phyloP scores from a whole-genome alignment of 2,113 vertebrate genomes.

The Anarrhichthys ocellatus region DNA sequence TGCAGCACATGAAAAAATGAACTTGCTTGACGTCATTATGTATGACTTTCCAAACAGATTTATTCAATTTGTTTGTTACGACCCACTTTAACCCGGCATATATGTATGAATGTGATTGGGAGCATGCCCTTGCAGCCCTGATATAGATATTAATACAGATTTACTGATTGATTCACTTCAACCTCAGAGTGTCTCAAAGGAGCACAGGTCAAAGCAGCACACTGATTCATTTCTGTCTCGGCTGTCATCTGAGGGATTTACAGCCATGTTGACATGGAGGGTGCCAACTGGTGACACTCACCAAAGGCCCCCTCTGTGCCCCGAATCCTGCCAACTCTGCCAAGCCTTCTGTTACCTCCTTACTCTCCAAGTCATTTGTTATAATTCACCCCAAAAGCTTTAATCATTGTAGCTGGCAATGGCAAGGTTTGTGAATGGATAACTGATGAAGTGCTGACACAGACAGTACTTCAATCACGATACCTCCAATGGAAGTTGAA shows the following conservation, averaged over 20 bases:
- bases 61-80: neutral
- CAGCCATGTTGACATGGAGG: constrained; percentile 18
- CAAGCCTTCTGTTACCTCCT: constrained; percentile 46
- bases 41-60: neutral
- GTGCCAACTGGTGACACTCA: constrained; percentile 44
- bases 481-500: constrained; percentile 8
- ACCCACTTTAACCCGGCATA: neutral
- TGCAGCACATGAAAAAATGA: neutral
- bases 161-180: neutral
- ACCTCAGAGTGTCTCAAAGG: neutral
- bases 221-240: constrained; percentile 13
- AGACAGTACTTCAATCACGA: constrained; percentile 11
- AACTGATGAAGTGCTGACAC: constrained; percentile 34
- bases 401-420: neutral
- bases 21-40: neutral
- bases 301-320: constrained; percentile 5
- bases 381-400: constrained; percentile 19
- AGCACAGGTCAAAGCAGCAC: neutral
- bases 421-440: constrained; percentile 26
- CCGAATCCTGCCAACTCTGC: constrained; percentile 22
- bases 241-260: constrained; percentile 17
- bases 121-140: neutral
- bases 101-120: neutral
- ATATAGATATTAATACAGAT: neutral
- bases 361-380: constrained; percentile 22